Conservation (phyloP, 2,888 invertebrate genomes). For the Drosophila setosimentum region DNA sequence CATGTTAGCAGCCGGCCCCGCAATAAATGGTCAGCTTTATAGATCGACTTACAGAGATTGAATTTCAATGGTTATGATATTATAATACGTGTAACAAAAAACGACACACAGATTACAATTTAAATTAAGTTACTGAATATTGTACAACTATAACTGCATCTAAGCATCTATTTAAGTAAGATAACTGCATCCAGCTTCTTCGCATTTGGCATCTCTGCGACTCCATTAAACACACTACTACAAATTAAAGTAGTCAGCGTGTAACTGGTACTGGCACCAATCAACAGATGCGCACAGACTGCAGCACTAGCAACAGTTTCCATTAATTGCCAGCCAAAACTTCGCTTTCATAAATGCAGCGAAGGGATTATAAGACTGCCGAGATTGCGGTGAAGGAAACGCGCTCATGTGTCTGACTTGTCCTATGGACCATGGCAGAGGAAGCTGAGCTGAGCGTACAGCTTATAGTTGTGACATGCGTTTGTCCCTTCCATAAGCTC, state of each 20-base stretch:
- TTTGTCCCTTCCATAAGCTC: slow-evolving; percentile 33
- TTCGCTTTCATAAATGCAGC: slow-evolving; percentile 47
- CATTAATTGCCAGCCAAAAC: slow-evolving; percentile 66
- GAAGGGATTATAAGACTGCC: slow-evolving; percentile 44
- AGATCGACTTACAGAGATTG: slow-evolving; percentile 25
- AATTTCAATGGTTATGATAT: slow-evolving; percentile 2
- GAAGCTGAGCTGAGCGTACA: slow-evolving; percentile 25
- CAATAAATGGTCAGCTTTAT: slow-evolving; percentile 32
- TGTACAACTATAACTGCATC: neutral
- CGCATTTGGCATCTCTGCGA: neutral
- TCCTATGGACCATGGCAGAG: slow-evolving; percentile 21
- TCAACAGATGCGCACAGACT: slow-evolving; percentile 28
- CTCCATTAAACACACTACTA: slow-evolving; percentile 38
- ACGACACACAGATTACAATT: slow-evolving; percentile 5
- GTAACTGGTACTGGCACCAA: slow-evolving; percentile 65
- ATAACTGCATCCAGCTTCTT: neutral
- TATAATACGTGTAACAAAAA: slow-evolving; percentile 16
- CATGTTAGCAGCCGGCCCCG: slow-evolving; percentile 24
- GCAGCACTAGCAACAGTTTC: slow-evolving; percentile 40
- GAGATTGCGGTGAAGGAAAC: neutral
- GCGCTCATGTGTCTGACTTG: slow-evolving; percentile 36
- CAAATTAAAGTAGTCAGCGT: slow-evolving; percentile 51
- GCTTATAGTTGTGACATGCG: slow-evolving; percentile 23
- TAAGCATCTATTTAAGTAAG: neutral
- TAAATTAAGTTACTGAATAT: slow-evolving; percentile 6